A percentile compares a stretch with the other conserved stretches of the same genome.
Conservation (phyloP, 1,140 invertebrate species). For the Caerostris extrusa region DNA sequence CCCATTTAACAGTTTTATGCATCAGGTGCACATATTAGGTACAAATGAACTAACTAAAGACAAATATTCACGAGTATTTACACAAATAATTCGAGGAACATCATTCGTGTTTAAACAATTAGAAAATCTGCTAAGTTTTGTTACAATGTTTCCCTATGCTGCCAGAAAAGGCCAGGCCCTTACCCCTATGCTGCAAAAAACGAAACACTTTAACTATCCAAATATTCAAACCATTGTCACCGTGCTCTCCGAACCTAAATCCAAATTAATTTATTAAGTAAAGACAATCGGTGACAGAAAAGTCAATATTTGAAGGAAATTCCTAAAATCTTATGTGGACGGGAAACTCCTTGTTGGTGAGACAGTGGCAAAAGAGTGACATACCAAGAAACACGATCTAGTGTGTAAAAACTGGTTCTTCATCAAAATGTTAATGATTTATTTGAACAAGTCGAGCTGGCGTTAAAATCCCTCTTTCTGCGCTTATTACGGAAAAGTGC, state of each 20-base stretch:
- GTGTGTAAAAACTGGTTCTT: conserved; percentile 20
- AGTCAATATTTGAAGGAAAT: conserved; percentile 57
- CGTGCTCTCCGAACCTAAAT: neutral
- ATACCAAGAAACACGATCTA: neutral
- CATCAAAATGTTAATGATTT: conserved; percentile 57
- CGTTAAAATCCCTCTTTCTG: neutral
- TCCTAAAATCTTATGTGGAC: neutral
- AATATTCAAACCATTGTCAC: neutral
- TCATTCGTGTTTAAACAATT: no score
- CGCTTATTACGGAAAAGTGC: neutral
- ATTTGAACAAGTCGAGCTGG: conserved; percentile 32
- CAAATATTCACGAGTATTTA: no score
- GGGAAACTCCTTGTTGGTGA: conserved; percentile 10
- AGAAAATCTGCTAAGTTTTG: no score
- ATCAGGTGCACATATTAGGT: no score
- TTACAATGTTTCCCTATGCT: no score
- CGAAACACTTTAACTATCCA: neutral
- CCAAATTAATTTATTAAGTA: conserved; percentile 64
- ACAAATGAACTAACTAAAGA: no score
- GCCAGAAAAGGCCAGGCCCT: no score
- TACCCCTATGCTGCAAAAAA: neutral
- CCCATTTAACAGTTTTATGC: no score
- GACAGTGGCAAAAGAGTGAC: neutral
- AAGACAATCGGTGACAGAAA: conserved; percentile 60
- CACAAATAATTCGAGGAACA: no score